phyloP scores from a whole-genome alignment of 1,140 invertebrate genomes.

The Triops cancriformis region DNA sequence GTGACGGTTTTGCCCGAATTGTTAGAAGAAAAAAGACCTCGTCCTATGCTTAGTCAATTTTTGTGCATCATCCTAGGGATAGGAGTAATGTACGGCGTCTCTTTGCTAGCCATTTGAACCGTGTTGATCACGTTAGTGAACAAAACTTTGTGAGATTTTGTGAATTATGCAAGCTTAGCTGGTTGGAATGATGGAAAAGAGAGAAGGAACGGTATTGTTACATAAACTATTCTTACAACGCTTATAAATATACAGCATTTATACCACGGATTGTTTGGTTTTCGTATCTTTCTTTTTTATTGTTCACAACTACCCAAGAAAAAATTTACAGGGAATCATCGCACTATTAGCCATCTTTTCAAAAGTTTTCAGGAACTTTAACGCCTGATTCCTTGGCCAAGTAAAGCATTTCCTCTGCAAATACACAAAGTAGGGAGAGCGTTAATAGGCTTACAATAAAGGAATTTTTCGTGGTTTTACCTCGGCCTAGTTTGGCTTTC shows the following conservation, averaged over 20 bases:
- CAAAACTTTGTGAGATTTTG: neutral
- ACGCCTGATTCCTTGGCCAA: conserved; percentile 37
- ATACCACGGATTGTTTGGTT: neutral
- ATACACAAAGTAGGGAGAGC: conserved; percentile 25
- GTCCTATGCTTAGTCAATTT: conserved; percentile 31
- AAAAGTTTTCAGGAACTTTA: conserved; percentile 36
- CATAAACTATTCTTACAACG: neutral
- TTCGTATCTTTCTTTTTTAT: neutral
- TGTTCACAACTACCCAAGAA: too few relatives aligned
- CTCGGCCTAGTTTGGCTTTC: conserved; percentile 29
- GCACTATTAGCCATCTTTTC: conserved; percentile 24
- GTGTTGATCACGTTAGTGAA: neutral
- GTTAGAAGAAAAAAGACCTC: conserved; percentile 41
- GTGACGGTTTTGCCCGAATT: conserved; percentile 77
- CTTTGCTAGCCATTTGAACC: neutral
- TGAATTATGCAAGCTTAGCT: neutral
- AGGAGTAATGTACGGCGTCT: neutral
- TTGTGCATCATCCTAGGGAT: neutral
- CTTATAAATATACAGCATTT: neutral
- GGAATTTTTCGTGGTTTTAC: conserved; percentile 26
- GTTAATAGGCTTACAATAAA: neutral
- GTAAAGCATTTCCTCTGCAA: conserved; percentile 37
- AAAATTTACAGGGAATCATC: neutral
- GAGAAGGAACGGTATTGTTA: neutral
- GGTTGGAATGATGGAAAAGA: neutral